Evolutionary conservation across 2,888 invertebrate genomes (phyloP), one percentile per base, ranked within the genome.

Genomic region (Sesia apiformis): DNA sequence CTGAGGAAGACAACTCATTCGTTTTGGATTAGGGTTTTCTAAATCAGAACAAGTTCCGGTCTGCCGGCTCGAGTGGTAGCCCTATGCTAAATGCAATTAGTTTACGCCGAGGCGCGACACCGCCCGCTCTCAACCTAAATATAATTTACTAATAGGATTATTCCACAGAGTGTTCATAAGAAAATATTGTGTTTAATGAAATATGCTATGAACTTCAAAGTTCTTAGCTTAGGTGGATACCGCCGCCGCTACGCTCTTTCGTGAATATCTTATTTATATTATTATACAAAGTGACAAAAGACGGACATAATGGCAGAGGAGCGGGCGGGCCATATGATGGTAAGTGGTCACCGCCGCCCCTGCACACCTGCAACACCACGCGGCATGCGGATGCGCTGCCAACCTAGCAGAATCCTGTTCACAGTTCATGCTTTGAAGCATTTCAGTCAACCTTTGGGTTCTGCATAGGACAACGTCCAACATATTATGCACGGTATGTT

Each of bases 141-240:
- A 82, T 80, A 80, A 85, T 85, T 84, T 82, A 74, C 69, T 83
- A 86, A 85, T 81, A 78, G 76, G 67, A 81, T 85, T 86, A 84
- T 69, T 62, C 60, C 66, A 61, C 67, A 65, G 78, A 78, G 78
- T 78, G 75, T 82, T 80, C 79, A 74, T 76, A 79, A 78, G 82
- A 83, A 84, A 83, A 81, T 80, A 70, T 77, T 76, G 56, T 56
- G 42, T 56, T 58, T 75, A 71, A 74, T 74, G 62, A 69, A 73
- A 74, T 74, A 62, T 58, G 60, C 63, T 59, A 64, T 57, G 63
- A 69, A 65, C 53, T 70, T 71, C 53, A 54, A 56, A 52, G 55
- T 52, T 54, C 23, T n/a, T 7, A 23, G 23, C 2, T 23, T 23
- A 23, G 23, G 23, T 23, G 23, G 23, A 23, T 23, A 23, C 23